These are phyloP conservation scores for Athene noctua DNA, from an alignment of 2,113 vertebrate genomes.

Conservation along the genomic window DNA sequence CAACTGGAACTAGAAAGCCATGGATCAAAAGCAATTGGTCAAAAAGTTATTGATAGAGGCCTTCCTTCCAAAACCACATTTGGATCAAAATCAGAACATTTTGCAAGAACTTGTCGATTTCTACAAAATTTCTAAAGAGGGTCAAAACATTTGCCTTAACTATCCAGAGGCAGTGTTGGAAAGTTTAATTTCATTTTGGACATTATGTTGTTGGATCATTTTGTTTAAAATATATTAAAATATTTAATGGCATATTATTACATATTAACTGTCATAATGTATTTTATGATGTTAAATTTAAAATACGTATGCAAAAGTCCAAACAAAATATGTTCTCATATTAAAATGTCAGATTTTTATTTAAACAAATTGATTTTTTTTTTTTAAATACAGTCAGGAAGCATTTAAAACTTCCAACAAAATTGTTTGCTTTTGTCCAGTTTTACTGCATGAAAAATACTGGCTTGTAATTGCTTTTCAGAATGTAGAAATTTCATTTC, in stretches of 20 bases:
- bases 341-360: not conserved
- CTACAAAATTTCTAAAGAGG: not conserved
- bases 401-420: not conserved
- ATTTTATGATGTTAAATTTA: not conserved
- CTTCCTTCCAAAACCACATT: not conserved
- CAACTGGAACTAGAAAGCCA: not conserved
- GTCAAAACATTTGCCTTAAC: not conserved
- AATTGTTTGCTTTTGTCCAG: not conserved
- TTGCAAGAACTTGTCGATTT: not conserved
- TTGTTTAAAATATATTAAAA: not conserved
- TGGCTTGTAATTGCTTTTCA: not conserved
- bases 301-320: not conserved
- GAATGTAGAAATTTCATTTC: not conserved
- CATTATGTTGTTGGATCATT: not conserved
- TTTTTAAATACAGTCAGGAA: not conserved
- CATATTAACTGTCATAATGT: not conserved
- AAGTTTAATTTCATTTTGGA: not conserved
- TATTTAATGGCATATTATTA: not conserved
- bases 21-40: not conserved
- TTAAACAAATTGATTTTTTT: not conserved
- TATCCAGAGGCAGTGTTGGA: not conserved
- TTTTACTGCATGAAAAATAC: not conserved
- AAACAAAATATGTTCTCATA: conserved; percentile 8
- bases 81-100: not conserved
- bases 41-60: not conserved